Conservation (phyloP, 2,888 invertebrate genomes). For the Ophraella communa region DNA sequence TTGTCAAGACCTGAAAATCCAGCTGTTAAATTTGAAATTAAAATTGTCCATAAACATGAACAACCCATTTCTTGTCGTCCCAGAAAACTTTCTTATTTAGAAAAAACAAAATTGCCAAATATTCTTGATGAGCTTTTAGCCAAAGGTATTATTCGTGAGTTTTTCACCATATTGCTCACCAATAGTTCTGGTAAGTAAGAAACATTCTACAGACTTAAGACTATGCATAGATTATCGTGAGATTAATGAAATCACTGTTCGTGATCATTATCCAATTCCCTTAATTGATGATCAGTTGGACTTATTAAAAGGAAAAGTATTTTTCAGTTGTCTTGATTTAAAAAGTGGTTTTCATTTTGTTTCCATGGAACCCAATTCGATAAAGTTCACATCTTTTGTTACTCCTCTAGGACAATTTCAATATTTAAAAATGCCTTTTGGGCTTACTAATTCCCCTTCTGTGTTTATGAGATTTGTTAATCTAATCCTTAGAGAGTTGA, state of each 20-base stretch:
- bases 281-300: too few relatives aligned
- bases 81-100: conserved; percentile 23
- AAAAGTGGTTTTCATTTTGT: conserved; percentile 44
- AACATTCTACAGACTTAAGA: conserved; percentile 29
- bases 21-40: neutral
- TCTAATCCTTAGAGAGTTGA: conserved; percentile 16
- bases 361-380: conserved; percentile 36
- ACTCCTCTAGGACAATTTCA: too few relatives aligned
- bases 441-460: neutral
- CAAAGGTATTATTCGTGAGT: conserved; percentile 18
- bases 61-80: conserved; percentile 24
- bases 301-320: conserved; percentile 41
- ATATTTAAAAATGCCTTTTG: too few relatives aligned
- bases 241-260: too few relatives aligned
- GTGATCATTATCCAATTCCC: too few relatives aligned
- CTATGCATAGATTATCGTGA: too few relatives aligned
- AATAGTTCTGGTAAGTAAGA: conserved; percentile 22
- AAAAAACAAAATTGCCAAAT: conserved; percentile 28
- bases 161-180: conserved; percentile 18
- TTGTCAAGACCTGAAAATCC: neutral
- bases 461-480: conserved; percentile 10
- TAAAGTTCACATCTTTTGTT: conserved; percentile 45
- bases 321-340: conserved; percentile 45
- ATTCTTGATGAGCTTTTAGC: conserved; percentile 28
- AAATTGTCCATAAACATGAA: conserved; percentile 9